Percentiles rank a stretch among this genome's conserved stretches.
These are phyloP conservation scores for Adelosebastes latens DNA, from an alignment of 2,797 vertebrate species.

Conservation along the genomic window DNA sequence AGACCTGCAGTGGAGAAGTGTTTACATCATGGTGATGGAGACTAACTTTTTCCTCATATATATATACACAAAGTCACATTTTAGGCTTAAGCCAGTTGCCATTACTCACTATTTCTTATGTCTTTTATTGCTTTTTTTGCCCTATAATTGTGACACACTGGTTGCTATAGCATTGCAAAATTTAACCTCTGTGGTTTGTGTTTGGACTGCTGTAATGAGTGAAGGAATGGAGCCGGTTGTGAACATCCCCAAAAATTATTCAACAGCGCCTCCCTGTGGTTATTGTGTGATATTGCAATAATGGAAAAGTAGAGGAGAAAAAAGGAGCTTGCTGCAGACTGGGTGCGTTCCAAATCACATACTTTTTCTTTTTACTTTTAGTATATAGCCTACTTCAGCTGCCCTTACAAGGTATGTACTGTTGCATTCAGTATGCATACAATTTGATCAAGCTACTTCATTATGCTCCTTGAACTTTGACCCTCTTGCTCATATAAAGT, in stretches of 20 bases:
- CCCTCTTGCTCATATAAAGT: too few species aligned
- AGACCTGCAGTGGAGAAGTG: too few species aligned
- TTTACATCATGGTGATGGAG: too few species aligned
- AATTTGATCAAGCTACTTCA: too few species aligned
- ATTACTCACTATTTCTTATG: slow-evolving; percentile 5
- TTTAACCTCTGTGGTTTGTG: neutral
- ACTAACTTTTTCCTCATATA: too few species aligned
- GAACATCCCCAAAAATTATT: neutral
- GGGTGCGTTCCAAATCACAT: too few species aligned
- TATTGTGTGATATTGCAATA: neutral
- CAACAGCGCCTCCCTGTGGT: slow-evolving; percentile 17
- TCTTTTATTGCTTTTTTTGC: neutral
- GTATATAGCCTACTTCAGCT: too few species aligned
- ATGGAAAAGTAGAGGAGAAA: neutral
- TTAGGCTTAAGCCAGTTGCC: neutral
- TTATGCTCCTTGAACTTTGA: too few species aligned
- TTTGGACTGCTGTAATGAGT: neutral
- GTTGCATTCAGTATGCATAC: too few species aligned
- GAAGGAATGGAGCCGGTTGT: neutral
- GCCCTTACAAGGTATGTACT: too few species aligned
- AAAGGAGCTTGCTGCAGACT: too few species aligned
- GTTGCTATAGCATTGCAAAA: neutral
- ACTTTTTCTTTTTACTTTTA: too few species aligned
- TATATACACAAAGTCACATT: neutral
- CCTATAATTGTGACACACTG: neutral